Conservation (phyloP, 2,113 vertebrate species). For the Myxocyprinus asiaticus region DNA sequence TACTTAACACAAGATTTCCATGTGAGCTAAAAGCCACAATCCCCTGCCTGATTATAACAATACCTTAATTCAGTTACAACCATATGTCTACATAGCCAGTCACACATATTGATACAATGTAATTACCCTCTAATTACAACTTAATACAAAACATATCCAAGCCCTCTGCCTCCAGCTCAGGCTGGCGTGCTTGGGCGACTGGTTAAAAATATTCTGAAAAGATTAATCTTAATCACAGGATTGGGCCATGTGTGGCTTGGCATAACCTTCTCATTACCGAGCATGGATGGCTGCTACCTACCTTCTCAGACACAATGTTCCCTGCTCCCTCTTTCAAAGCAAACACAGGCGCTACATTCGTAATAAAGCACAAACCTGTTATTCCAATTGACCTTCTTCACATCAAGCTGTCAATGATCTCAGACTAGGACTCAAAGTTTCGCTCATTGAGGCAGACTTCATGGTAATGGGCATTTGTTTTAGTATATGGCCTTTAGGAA, state of each 20-base stretch:
- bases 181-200: slow-evolving; percentile 35
- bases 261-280: slow-evolving; percentile 80
- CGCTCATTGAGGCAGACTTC: slow-evolving; percentile 70
- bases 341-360: slow-evolving; percentile 77
- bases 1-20: neutral
- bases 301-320: slow-evolving; percentile 66
- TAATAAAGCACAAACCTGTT: slow-evolving; percentile 82
- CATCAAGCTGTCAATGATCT: slow-evolving; percentile 86
- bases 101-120: slow-evolving; percentile 29
- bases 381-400: slow-evolving; percentile 85
- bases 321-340: slow-evolving; percentile 62
- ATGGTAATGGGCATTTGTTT: slow-evolving; percentile 80
- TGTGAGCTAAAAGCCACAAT: neutral
- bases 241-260: slow-evolving; percentile 75
- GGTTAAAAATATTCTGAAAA: slow-evolving; percentile 61
- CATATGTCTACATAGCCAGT: slow-evolving; percentile 31
- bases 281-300: slow-evolving; percentile 44
- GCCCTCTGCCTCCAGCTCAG: slow-evolving; percentile 33
- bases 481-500: slow-evolving; percentile 68
- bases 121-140: slow-evolving; percentile 34
- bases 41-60: slow-evolving; percentile 22
- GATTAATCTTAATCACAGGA: slow-evolving; percentile 82
- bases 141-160: slow-evolving; percentile 39
- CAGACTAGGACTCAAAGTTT: slow-evolving; percentile 75
- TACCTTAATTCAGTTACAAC: slow-evolving; percentile 36